A percentile compares a stretch with the other conserved stretches of the same genome.
These are phyloP conservation scores for Euura lappo DNA, from an alignment of 1,140 invertebrate species.

Conservation along the genomic window DNA sequence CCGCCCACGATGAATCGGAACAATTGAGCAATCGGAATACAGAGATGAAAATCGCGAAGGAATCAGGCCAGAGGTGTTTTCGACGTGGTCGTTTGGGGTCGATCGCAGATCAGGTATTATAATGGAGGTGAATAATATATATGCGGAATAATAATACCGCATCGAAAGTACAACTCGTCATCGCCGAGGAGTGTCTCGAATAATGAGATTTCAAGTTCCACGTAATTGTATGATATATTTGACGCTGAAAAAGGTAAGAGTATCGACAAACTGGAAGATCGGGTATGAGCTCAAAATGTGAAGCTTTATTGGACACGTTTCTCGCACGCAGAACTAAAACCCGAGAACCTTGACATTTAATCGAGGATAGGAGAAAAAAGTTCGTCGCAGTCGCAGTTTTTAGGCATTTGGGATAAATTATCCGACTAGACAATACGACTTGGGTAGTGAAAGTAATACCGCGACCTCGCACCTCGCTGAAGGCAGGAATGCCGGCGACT, in stretches of 20 bases:
- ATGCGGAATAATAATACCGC: neutral
- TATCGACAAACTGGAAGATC: conserved; percentile 15
- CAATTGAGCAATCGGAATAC: no score
- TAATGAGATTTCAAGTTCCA: conserved; percentile 6
- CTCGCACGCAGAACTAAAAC: no score
- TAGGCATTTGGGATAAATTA: neutral
- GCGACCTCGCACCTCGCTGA: conserved; percentile 29
- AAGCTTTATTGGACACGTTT: neutral
- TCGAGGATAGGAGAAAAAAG: neutral
- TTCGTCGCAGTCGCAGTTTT: neutral
- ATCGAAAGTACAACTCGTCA: conserved; percentile 11
- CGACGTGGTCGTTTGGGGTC: neutral
- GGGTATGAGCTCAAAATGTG: neutral
- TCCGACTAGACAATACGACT: conserved; percentile 20
- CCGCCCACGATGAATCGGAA: no score
- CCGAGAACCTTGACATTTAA: neutral
- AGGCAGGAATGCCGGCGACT: conserved; percentile 32
- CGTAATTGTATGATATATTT: neutral
- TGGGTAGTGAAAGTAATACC: conserved; percentile 45
- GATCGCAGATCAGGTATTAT: no score
- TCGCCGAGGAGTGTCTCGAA: neutral
- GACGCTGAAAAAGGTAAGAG: neutral
- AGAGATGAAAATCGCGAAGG: no score
- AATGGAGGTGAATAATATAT: neutral
- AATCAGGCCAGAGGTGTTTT: neutral